Evolutionary conservation across 35 echinoderm and acorn worm genomes (phyloP).

Genomic region (Strongylocentrotus purpuratus): DNA sequence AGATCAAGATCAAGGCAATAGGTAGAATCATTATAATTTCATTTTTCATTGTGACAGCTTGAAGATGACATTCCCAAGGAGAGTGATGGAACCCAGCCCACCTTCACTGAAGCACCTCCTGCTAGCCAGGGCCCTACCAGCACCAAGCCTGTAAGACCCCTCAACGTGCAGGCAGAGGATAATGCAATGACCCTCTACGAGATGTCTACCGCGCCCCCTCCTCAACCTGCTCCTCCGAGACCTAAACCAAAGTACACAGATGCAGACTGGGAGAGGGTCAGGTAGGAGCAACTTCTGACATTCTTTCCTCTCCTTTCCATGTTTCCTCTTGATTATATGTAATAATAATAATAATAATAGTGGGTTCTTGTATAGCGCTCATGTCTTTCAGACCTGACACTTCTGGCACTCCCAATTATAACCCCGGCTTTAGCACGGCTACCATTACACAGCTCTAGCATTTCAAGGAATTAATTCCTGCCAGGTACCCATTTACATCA

Average conservation of each 20-base stretch:
- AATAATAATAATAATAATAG: no score
- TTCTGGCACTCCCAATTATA: no score
- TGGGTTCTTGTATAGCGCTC: no score
- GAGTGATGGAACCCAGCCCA: neutral
- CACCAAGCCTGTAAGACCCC: conserved; percentile 53
- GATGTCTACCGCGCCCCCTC: conserved; percentile 78
- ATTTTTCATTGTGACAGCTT: neutral
- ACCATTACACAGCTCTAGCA: no score
- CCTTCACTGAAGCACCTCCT: neutral
- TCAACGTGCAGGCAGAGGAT: conserved; percentile 52
- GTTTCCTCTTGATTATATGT: neutral
- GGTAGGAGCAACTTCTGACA: conserved; percentile 50
- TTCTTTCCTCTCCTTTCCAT: neutral
- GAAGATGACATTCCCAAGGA: neutral
- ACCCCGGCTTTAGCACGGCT: no score
- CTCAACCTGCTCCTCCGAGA: conserved; percentile 65
- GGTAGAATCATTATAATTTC: no score
- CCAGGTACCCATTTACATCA: no score
- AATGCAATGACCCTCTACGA: conserved; percentile 73
- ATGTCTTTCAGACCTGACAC: no score
- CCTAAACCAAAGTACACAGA: conserved; percentile 85
- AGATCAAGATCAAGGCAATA: no score
- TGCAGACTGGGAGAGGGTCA: conserved; percentile 85
- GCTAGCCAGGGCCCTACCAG: neutral
- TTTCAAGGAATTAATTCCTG: no score